phyloP scores from a whole-genome alignment of 37 sponge, comb jelly and placozoan species.

The Oopsacas minuta region DNA sequence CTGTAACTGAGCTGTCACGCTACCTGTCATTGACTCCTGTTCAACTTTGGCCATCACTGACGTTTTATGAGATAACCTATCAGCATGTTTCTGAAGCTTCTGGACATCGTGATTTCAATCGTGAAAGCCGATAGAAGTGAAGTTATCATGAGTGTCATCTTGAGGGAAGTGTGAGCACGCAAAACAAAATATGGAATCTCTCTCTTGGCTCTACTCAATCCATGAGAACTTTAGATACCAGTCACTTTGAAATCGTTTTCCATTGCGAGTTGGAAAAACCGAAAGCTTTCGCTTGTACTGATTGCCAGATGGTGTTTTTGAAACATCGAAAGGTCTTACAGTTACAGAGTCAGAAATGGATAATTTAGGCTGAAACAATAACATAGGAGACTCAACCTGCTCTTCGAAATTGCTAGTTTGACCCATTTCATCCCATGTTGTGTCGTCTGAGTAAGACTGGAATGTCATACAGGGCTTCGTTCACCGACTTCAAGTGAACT shows the following conservation, averaged over 20 bases:
- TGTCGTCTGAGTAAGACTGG: constrained; percentile 10
- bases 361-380: constrained; percentile 13
- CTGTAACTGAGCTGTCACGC: no score
- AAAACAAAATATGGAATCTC: background rate
- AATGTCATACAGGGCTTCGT: constrained; percentile 12
- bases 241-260: constrained; percentile 4
- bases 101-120: background rate
- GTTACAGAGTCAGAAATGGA: background rate
- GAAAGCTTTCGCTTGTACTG: constrained; percentile 1
- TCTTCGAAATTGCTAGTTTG: constrained; percentile 5
- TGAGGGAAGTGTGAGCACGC: background rate
- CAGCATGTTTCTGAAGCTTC: background rate
- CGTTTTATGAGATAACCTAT: background rate
- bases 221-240: constrained; percentile 13
- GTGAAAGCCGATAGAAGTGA: background rate
- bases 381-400: background rate
- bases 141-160: background rate
- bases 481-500: background rate
- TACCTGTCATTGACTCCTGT: no score
- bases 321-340: constrained; percentile 19
- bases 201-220: constrained; percentile 13
- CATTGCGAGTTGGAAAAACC: constrained; percentile 11
- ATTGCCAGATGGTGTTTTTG: constrained; percentile 1
- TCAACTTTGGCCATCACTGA: no score
- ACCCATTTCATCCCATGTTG: background rate